A percentile compares a stretch with the other conserved stretches of the same genome.
Conservation (phyloP, 2,888 invertebrate genomes). For the Salticus scenicus region DNA sequence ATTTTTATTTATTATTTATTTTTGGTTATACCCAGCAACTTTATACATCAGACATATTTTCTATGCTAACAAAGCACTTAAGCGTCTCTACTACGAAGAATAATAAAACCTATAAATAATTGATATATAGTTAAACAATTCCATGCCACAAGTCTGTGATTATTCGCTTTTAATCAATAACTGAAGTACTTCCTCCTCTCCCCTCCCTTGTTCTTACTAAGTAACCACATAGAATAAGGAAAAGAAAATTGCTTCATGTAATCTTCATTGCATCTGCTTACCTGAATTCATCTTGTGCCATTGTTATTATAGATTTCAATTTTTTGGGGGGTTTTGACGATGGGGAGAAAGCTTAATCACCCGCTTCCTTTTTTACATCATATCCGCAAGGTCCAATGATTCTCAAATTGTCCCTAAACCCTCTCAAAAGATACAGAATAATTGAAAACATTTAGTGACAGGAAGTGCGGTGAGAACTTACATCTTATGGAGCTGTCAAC, state of each 20-base stretch:
- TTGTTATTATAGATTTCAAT: not conserved
- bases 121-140: too few relatives aligned
- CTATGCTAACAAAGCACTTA: too few relatives aligned
- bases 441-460: constrained; percentile 15
- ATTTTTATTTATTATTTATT: too few relatives aligned
- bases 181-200: too few relatives aligned
- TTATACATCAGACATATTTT: too few relatives aligned
- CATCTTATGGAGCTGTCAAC: constrained; percentile 6
- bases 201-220: too few relatives aligned
- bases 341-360: not conserved
- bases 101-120: too few relatives aligned
- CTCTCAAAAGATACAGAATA: not conserved
- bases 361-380: not conserved
- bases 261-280: constrained; percentile 11
- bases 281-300: not conserved
- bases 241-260: not conserved
- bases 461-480: constrained; percentile 14
- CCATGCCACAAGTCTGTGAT: too few relatives aligned
- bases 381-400: not conserved
- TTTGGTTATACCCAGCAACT: too few relatives aligned
- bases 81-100: too few relatives aligned
- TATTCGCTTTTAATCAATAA: too few relatives aligned
- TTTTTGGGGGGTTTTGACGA: not conserved
- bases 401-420: not conserved
- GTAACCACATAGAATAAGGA: not conserved